Conservation (phyloP, 2,888 invertebrate genomes). For the Boloria selene region DNA sequence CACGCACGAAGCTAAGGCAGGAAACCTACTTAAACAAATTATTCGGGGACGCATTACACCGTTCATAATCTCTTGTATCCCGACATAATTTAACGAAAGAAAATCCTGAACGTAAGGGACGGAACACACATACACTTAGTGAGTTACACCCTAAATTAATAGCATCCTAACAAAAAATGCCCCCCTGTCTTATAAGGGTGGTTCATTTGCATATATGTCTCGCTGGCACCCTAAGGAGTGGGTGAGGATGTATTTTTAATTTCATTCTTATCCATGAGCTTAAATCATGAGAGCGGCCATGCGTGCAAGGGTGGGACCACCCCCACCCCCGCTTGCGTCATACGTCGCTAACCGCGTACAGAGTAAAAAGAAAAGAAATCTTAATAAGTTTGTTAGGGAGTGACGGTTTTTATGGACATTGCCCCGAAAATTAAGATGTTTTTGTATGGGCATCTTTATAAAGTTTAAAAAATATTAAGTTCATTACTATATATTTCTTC, state of each 20-base stretch:
- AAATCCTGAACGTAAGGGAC: slow-evolving; percentile 57
- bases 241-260: slow-evolving; percentile 81
- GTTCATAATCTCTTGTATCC: slow-evolving; percentile 70
- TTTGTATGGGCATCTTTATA: too few relatives aligned
- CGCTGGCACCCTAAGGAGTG: slow-evolving; percentile 79
- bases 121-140: slow-evolving; percentile 55
- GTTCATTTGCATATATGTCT: slow-evolving; percentile 82
- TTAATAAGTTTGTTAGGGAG: slow-evolving; percentile 82
- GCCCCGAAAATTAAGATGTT: slow-evolving; percentile 23
- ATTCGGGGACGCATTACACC: slow-evolving; percentile 62
- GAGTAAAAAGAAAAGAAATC: slow-evolving; percentile 82
- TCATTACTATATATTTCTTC: too few relatives aligned
- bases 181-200: slow-evolving; percentile 76
- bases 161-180: slow-evolving; percentile 81
- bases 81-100: slow-evolving; percentile 73
- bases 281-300: slow-evolving; percentile 83
- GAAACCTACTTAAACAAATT: slow-evolving; percentile 47
- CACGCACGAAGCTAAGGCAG: slow-evolving; percentile 22
- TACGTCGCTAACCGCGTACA: slow-evolving; percentile 82
- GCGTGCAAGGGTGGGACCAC: slow-evolving; percentile 72
- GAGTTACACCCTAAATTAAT: slow-evolving; percentile 81
- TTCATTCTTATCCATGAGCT: slow-evolving; percentile 83
- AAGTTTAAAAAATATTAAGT: too few relatives aligned
- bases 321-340: slow-evolving; percentile 72
- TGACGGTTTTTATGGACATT: slow-evolving; percentile 60